Evolutionary conservation across 2,888 invertebrate genomes (phyloP).

Genomic region (Torymus aiolomorphi): DNA sequence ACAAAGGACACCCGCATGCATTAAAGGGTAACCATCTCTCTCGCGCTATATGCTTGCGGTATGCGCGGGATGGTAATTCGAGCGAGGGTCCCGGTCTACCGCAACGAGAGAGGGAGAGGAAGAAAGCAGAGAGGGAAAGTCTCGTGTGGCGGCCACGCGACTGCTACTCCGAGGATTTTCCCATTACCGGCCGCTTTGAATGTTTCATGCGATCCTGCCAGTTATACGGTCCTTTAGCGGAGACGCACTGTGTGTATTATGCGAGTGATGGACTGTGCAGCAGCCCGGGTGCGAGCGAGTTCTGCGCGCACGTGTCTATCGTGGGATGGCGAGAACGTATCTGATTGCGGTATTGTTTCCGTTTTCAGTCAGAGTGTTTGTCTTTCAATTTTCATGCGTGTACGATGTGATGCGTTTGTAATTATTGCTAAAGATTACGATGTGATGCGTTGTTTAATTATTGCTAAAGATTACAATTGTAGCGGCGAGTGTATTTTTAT

Average conservation of each 20-base stretch:
- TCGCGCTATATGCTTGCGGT: not conserved
- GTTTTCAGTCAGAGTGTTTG: too few relatives aligned
- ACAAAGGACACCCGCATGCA: constrained; percentile 72
- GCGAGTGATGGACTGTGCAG: too few relatives aligned
- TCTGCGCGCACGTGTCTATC: not conserved
- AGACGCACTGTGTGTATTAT: too few relatives aligned
- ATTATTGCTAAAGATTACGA: too few relatives aligned
- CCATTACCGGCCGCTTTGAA: constrained; percentile 61
- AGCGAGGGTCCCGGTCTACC: constrained; percentile 47
- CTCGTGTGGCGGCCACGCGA: constrained; percentile 58
- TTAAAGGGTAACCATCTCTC: constrained; percentile 47
- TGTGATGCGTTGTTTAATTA: too few relatives aligned
- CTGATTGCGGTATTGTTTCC: too few relatives aligned
- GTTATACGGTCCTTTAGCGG: constrained; percentile 6
- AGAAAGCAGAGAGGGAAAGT: constrained; percentile 22
- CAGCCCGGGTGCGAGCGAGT: too few relatives aligned
- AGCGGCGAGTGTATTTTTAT: too few relatives aligned
- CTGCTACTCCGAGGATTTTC: constrained; percentile 62
- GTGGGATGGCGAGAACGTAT: too few relatives aligned
- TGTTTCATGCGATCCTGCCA: constrained; percentile 57
- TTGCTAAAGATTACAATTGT: too few relatives aligned
- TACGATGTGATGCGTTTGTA: too few relatives aligned
- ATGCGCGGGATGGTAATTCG: constrained; percentile 46
- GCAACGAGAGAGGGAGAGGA: constrained; percentile 10
- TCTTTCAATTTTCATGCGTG: too few relatives aligned